A percentile compares a stretch with the other conserved stretches of the same genome.
These are phyloP conservation scores for Drosophila kokeensis DNA, from an alignment of 2,888 invertebrate species.

Conservation along the genomic window DNA sequence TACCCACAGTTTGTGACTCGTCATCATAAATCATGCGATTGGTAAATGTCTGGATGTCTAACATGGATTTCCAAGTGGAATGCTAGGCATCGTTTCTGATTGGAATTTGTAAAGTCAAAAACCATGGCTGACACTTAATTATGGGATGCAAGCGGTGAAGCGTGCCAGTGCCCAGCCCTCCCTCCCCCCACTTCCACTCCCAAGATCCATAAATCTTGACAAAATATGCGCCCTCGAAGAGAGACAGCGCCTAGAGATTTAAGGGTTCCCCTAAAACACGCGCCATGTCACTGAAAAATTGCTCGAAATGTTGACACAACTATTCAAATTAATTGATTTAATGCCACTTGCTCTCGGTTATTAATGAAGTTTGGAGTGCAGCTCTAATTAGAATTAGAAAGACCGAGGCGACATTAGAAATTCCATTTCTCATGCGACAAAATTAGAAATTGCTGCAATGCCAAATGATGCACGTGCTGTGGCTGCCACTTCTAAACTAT, in stretches of 20 bases:
- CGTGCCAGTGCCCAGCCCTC: constrained; percentile 49
- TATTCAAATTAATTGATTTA: constrained; percentile 81
- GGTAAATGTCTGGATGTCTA: constrained; percentile 35
- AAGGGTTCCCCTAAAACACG: constrained; percentile 48
- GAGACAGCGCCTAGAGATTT: constrained; percentile 33
- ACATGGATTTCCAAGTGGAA: constrained; percentile 41
- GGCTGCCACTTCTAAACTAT: constrained; percentile 9
- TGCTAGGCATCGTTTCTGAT: constrained; percentile 55
- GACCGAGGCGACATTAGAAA: constrained; percentile 37
- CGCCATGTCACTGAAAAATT: constrained; percentile 74
- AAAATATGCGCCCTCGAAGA: constrained; percentile 15
- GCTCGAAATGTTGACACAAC: constrained; percentile 73
- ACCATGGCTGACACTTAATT: constrained; percentile 81
- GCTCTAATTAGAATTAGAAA: constrained; percentile 71
- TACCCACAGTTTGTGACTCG: constrained; percentile 35
- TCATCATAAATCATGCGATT: constrained; percentile 63
- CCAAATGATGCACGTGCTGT: constrained; percentile 27
- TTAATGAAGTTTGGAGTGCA: constrained; percentile 74
- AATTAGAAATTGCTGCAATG: constrained; percentile 49
- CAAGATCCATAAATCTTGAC: constrained; percentile 61
- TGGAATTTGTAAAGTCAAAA: constrained; percentile 79
- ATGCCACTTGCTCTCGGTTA: constrained; percentile 64
- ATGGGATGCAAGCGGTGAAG: constrained; percentile 68
- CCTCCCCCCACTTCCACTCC: constrained; percentile 3
- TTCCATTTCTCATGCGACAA: constrained; percentile 65